phyloP scores from a whole-genome alignment of 2,888 invertebrate species.

The Phorcus lineatus region DNA sequence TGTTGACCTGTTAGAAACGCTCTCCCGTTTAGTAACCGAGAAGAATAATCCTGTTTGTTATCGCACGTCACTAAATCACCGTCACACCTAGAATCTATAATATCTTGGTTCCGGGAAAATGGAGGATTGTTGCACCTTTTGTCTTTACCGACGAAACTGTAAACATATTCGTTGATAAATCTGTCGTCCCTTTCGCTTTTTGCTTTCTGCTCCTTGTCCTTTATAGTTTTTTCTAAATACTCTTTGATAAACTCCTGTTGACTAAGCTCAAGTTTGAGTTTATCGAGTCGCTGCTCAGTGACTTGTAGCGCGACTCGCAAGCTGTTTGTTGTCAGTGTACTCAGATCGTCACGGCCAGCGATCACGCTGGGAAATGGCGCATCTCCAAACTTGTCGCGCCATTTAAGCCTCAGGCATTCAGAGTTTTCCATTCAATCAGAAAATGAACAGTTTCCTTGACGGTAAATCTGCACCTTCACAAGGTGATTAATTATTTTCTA shows the following conservation, averaged over 20 bases:
- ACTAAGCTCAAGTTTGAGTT: neutral
- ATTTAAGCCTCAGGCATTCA: neutral
- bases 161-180: neutral
- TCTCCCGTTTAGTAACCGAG: neutral
- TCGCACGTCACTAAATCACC: neutral
- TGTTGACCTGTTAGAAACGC: neutral
- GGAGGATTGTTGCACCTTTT: neutral
- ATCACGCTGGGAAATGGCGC: neutral
- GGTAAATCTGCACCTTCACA: no score
- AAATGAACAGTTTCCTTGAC: neutral
- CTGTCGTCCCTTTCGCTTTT: neutral
- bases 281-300: neutral
- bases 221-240: neutral
- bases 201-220: neutral
- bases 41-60: neutral
- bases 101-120: neutral
- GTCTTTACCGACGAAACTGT: conserved; percentile 10
- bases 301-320: neutral
- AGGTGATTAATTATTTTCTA: no score
- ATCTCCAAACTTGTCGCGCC: neutral
- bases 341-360: neutral
- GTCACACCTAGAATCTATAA: neutral
- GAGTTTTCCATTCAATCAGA: conserved; percentile 5
- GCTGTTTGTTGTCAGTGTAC: neutral
- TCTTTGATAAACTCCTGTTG: neutral